A percentile compares a stretch with the other conserved stretches of the same genome.
phyloP scores from a whole-genome alignment of 1,140 invertebrate genomes.

The Cyclina sinensis region DNA sequence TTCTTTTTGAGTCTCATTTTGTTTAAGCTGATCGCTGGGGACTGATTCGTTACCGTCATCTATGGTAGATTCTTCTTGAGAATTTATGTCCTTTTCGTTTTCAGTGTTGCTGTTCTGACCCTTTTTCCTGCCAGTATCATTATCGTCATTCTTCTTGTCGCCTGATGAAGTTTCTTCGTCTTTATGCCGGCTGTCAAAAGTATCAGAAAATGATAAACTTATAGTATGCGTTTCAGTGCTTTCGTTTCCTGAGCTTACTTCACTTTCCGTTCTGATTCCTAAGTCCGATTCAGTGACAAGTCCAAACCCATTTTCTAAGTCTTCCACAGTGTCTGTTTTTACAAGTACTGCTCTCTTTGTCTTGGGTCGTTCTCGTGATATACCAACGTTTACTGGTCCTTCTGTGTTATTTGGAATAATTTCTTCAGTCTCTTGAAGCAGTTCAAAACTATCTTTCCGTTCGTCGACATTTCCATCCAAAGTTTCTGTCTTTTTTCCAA shows the following conservation, averaged over 20 bases:
- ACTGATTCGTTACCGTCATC: background rate
- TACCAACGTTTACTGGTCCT: background rate
- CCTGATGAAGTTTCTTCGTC: no score
- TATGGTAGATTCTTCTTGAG: background rate
- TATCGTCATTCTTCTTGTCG: background rate
- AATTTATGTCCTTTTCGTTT: background rate
- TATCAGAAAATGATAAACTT: constrained; percentile 47
- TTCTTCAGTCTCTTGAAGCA: background rate
- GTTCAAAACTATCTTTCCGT: background rate
- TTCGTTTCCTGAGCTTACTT: constrained; percentile 61
- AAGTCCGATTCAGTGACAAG: constrained; percentile 60
- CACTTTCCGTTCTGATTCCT: constrained; percentile 54
- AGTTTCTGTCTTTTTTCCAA: background rate
- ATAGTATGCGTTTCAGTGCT: constrained; percentile 61
- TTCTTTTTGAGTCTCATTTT: no score
- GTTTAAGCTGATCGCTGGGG: no score
- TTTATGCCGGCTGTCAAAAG: constrained; percentile 27
- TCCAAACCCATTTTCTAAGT: constrained; percentile 52
- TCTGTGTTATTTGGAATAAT: background rate
- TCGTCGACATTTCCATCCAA: background rate
- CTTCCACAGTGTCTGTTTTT: constrained; percentile 42
- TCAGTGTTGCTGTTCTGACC: background rate
- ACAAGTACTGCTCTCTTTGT: constrained; percentile 47
- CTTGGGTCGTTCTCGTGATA: constrained; percentile 45
- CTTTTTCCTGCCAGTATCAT: background rate